Evolutionary conservation across 2,113 vertebrate genomes (phyloP).

Genomic region (Emydocephalus ijimae): DNA sequence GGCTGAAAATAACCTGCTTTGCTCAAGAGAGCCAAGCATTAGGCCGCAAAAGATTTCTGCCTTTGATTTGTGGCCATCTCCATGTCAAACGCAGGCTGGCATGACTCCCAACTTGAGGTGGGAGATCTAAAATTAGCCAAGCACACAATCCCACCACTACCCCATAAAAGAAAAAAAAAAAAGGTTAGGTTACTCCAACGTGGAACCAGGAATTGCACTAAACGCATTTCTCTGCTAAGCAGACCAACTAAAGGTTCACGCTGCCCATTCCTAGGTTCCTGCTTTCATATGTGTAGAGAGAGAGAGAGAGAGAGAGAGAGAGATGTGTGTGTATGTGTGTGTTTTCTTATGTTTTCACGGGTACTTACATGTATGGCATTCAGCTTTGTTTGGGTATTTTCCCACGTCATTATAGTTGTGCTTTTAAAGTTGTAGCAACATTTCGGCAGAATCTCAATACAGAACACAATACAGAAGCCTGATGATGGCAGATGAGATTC

Average conservation of each 20-base stretch:
- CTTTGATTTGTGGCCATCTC: neutral
- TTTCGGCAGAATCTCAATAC: too few species aligned
- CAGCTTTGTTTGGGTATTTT: too few species aligned
- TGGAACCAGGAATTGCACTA: neutral
- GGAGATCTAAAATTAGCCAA: slow-evolving; percentile 22
- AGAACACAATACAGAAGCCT: too few species aligned
- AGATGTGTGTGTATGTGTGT: too few species aligned
- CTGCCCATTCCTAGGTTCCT: neutral
- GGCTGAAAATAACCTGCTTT: neutral
- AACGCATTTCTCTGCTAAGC: too few species aligned
- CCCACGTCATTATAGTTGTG: too few species aligned
- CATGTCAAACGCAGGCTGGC: neutral
- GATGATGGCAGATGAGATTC: too few species aligned
- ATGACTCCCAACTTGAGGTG: neutral
- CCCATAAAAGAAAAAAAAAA: neutral
- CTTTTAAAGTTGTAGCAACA: too few species aligned
- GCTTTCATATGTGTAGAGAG: neutral
- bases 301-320: too few species aligned
- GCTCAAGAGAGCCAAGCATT: neutral
- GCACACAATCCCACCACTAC: neutral
- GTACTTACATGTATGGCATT: too few species aligned
- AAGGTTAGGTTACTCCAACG: neutral
- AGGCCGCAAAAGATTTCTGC: neutral
- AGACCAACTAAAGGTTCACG: neutral
- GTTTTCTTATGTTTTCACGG: too few species aligned